Evolutionary conservation across 1,140 invertebrate genomes (phyloP).

Genomic region (Tribolium castaneum): DNA sequence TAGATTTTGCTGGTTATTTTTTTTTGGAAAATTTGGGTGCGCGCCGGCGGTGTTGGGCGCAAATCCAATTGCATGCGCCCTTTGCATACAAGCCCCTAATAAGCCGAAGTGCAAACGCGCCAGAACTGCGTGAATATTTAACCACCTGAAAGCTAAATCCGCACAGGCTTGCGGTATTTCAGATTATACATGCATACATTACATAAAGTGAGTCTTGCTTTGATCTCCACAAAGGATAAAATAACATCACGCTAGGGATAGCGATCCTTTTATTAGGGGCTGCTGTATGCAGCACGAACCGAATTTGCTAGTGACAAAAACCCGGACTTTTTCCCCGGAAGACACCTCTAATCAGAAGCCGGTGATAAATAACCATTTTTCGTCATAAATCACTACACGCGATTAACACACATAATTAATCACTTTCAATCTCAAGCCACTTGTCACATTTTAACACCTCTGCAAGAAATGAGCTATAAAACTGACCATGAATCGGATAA

Average conservation of each 20-base stretch:
- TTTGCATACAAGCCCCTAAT: background rate
- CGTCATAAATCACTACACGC: slow-evolving; percentile 11
- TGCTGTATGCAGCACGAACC: background rate
- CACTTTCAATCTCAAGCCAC: slow-evolving; percentile 2
- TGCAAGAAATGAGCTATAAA: slow-evolving; percentile 40
- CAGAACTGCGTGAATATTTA: slow-evolving; percentile 51
- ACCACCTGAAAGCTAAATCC: slow-evolving; percentile 53
- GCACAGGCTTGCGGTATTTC: slow-evolving; percentile 47
- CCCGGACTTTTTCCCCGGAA: background rate
- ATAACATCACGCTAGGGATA: slow-evolving; percentile 40
- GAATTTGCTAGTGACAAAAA: background rate
- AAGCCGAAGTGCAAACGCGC: slow-evolving; percentile 29
- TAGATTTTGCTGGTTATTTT: background rate
- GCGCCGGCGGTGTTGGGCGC: background rate
- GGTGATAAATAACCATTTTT: background rate
- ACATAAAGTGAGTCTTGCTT: slow-evolving; percentile 50
- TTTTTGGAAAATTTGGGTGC: background rate
- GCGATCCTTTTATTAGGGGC: slow-evolving; percentile 26
- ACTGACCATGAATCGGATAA: slow-evolving; percentile 48
- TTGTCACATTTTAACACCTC: slow-evolving; percentile 24
- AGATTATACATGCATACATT: slow-evolving; percentile 53
- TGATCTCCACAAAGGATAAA: slow-evolving; percentile 52
- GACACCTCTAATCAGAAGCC: slow-evolving; percentile 7
- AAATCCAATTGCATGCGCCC: background rate
- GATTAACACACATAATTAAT: slow-evolving; percentile 28